These are phyloP conservation scores for Microtus oregoni DNA, from an alignment of 2,113 vertebrate genomes.

Conservation along the genomic window DNA sequence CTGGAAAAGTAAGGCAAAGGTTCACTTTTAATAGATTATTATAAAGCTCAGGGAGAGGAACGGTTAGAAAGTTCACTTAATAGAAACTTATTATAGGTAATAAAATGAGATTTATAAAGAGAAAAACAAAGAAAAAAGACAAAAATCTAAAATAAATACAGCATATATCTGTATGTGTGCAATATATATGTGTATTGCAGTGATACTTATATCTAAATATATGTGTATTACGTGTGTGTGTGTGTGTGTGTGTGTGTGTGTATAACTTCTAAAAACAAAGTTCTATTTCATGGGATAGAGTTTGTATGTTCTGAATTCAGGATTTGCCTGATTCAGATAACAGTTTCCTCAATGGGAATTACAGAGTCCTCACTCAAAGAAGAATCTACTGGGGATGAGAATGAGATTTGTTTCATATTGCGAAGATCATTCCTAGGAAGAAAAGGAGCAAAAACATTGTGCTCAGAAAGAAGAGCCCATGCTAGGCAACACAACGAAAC, in stretches of 20 bases:
- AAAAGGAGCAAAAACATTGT: conserved; percentile 1
- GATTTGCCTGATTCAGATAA: not conserved
- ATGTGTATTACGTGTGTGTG: no score
- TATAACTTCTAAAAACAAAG: not conserved
- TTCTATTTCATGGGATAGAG: not conserved
- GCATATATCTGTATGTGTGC: not conserved
- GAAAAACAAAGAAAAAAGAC: not conserved
- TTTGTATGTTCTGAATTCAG: not conserved
- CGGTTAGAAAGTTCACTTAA: not conserved
- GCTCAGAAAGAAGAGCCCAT: not conserved
- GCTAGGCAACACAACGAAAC: not conserved
- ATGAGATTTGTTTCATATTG: not conserved
- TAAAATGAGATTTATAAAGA: not conserved
- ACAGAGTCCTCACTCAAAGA: not conserved
- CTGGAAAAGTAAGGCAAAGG: not conserved
- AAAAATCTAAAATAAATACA: conserved; percentile 29
- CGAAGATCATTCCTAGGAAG: not conserved
- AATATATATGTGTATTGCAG: not conserved
- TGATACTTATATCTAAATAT: not conserved
- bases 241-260: no score
- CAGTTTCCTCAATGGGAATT: not conserved
- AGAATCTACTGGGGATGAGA: not conserved
- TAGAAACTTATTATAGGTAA: not conserved
- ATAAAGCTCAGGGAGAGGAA: not conserved
- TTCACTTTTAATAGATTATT: not conserved